Base-by-base conservation (phyloP, 2,113 vertebrate genomes). In the Phainopepla nitens region DNA sequence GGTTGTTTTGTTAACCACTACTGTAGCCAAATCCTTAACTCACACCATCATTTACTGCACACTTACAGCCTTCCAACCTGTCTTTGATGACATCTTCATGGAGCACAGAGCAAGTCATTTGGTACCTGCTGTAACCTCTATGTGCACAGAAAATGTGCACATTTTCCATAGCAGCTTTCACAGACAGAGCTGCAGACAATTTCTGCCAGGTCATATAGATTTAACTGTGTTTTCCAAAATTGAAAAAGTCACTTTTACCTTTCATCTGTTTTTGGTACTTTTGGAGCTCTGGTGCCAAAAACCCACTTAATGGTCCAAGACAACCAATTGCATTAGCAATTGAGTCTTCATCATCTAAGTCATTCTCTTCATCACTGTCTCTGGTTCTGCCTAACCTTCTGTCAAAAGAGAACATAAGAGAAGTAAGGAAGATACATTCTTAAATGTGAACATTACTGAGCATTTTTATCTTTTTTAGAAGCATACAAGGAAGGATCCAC, bases 331-430 rank as follows among this genome's bases (percentile, higher is more conserved):
- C 98, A 69, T 98, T 98, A 86, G 98, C 98, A 81, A 99, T 79
- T 2, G 98, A 98, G 69, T 99, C 99, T 60, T 99, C 99, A 50
- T 99, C 99, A 13, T 99, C 99, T 54, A 98, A 96, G 41, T 99
- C 99, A 42, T 98, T 98, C 51, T 99, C 99, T 15, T 99, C 99
- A 82, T 99, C 99, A 18, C 99, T 99, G 86, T 99, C 99, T 98
- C 98, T 98, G 47, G 88, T 95, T 94, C 97, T 98, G 44, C 98
- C 94, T 33, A 98, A 98, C 13, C 96, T 98, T 80, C 98, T 99
- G 82, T 90, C 88, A 98, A 93, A 92, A 16, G 47, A 62, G 58
- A 87, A 78, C 21, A 41, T 57, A 84, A 62, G 51, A 72, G 85
- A 91, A 94, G 47, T 47, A 84, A 61, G 72, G 84, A 94, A 82